Evolutionary conservation across 2,888 invertebrate species (phyloP).

Genomic region (Stenoptilia bipunctidactyla): DNA sequence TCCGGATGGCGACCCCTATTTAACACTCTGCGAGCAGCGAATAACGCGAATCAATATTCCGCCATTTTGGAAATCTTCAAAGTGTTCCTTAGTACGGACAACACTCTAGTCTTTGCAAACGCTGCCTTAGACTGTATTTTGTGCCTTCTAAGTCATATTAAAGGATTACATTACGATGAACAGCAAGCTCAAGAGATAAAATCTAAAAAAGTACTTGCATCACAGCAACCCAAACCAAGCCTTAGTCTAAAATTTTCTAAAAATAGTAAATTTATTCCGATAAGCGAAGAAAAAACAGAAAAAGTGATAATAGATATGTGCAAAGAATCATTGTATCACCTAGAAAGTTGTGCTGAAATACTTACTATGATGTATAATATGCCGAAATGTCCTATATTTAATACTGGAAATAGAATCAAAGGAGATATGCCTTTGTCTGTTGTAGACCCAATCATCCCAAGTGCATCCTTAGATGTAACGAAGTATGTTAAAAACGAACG

Average conservation of each 20-base stretch:
- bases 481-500: constrained; percentile 77
- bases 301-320: constrained; percentile 73
- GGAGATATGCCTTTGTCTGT: constrained; percentile 82
- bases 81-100: constrained; percentile 93
- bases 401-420: constrained; percentile 87
- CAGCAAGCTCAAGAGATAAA: constrained; percentile 54
- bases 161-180: constrained; percentile 76
- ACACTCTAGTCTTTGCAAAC: constrained; percentile 93
- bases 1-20: constrained; percentile 98
- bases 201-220: constrained; percentile 38
- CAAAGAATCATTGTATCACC: constrained; percentile 85
- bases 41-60: constrained; percentile 78
- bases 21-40: constrained; percentile 90
- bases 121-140: constrained; percentile 94
- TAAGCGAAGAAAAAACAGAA: constrained; percentile 58
- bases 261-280: constrained; percentile 59
- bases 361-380: constrained; percentile 93
- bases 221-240: constrained; percentile 44
- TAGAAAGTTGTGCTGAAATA: constrained; percentile 89
- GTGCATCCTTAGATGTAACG: constrained; percentile 75
- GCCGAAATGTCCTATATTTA: constrained; percentile 94
- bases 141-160: constrained; percentile 84
- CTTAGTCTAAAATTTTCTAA: constrained; percentile 55
- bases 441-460: constrained; percentile 88
- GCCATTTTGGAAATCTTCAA: constrained; percentile 92